Conservation (phyloP, 2,888 invertebrate genomes). For the Dione juno region DNA sequence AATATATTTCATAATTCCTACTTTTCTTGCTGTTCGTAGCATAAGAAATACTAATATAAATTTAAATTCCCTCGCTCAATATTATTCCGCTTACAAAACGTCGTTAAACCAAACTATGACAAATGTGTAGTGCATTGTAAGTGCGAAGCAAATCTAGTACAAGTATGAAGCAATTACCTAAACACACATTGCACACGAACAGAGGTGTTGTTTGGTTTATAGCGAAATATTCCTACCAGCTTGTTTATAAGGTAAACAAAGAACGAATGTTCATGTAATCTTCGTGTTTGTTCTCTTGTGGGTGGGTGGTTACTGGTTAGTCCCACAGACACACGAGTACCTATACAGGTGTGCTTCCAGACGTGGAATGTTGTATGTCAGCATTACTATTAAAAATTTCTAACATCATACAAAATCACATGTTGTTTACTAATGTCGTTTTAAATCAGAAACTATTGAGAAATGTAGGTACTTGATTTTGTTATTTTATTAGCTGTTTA, state of each 20-base stretch:
- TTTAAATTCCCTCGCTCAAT: slow-evolving; percentile 6
- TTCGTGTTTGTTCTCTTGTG: slow-evolving; percentile 55
- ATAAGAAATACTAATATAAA: slow-evolving; percentile 3
- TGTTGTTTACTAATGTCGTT: slow-evolving; percentile 19
- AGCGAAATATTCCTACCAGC: slow-evolving; percentile 34
- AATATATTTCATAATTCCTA: not conserved
- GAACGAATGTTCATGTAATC: slow-evolving; percentile 41
- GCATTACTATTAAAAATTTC: slow-evolving; percentile 45
- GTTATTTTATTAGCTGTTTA: not conserved
- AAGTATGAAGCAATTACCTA: slow-evolving; percentile 31
- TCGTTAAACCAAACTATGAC: slow-evolving; percentile 18
- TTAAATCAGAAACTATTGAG: not conserved
- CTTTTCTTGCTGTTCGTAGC: not conserved
- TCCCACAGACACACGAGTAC: slow-evolving; percentile 38
- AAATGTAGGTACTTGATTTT: not conserved
- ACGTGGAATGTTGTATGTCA: slow-evolving; percentile 53
- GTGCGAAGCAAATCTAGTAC: slow-evolving; percentile 25
- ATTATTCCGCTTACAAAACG: slow-evolving; percentile 3
- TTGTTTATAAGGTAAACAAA: slow-evolving; percentile 48
- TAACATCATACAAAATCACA: slow-evolving; percentile 6
- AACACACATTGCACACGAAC: slow-evolving; percentile 30
- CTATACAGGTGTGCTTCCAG: slow-evolving; percentile 54
- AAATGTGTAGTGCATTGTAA: slow-evolving; percentile 20
- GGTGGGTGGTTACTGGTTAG: slow-evolving; percentile 62
- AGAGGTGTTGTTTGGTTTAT: slow-evolving; percentile 31